These are phyloP conservation scores for Ornithoptera alexandrae DNA, from an alignment of 2,888 invertebrate species.

Conservation along the genomic window DNA sequence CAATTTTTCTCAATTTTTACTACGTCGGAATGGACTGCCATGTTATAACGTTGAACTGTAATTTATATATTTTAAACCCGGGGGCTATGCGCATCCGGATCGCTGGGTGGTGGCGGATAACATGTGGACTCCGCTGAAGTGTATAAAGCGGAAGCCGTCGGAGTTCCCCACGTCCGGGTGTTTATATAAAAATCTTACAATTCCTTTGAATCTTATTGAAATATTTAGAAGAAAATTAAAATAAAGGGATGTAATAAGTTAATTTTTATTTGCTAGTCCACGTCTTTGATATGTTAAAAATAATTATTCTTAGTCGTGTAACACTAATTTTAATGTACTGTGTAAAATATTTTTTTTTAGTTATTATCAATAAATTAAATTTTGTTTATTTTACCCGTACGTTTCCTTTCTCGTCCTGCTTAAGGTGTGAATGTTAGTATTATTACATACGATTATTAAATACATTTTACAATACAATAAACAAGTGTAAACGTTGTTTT, in stretches of 20 bases:
- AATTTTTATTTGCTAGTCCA: slow-evolving; percentile 78
- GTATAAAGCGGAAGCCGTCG: slow-evolving; percentile 6
- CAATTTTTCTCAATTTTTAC: slow-evolving; percentile 75
- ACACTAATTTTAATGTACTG: slow-evolving; percentile 79
- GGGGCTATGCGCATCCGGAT: slow-evolving; percentile 32
- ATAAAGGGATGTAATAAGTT: slow-evolving; percentile 57
- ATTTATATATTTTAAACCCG: slow-evolving; percentile 40
- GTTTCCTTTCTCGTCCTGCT: slow-evolving; percentile 49
- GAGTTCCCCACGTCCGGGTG: slow-evolving; percentile 1
- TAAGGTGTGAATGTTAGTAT: slow-evolving; percentile 28
- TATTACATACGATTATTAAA: slow-evolving; percentile 28
- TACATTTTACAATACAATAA: slow-evolving; percentile 31
- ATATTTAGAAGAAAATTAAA: slow-evolving; percentile 31
- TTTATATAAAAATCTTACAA: slow-evolving; percentile 32
- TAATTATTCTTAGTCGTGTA: slow-evolving; percentile 78
- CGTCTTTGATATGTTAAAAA: slow-evolving; percentile 74
- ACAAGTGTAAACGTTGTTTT: slow-evolving; percentile 19
- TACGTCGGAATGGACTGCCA: slow-evolving; percentile 74
- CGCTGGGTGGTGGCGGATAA: not conserved
- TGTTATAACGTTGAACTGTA: slow-evolving; percentile 62
- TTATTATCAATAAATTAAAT: slow-evolving; percentile 79
- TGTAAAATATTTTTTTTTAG: slow-evolving; percentile 77
- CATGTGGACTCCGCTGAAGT: not conserved
- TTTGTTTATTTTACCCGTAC: slow-evolving; percentile 74
- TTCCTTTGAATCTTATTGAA: slow-evolving; percentile 32